Conservation (phyloP, 2,888 invertebrate species). For the Meghimatium bilineatum region DNA sequence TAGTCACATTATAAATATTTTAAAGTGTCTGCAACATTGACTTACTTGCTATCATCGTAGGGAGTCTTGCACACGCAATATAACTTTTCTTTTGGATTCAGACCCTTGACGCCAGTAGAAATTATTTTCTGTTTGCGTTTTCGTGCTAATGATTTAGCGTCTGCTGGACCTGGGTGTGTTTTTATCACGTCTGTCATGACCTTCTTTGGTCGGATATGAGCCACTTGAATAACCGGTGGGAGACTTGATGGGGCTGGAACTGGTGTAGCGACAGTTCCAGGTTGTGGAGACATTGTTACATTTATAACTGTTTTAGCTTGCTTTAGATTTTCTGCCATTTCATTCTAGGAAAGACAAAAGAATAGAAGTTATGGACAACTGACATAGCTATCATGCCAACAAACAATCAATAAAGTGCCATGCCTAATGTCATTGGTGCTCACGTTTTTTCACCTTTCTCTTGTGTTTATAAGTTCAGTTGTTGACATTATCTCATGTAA, state of each 20-base stretch:
- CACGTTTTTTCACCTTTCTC: too few relatives aligned
- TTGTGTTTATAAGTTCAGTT: too few relatives aligned
- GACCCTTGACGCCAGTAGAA: constrained; percentile 60
- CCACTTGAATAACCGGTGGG: constrained; percentile 29
- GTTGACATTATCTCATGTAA: too few relatives aligned
- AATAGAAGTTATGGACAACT: not conserved
- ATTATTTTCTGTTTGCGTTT: constrained; percentile 73
- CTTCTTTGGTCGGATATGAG: constrained; percentile 22
- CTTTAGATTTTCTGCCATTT: constrained; percentile 62
- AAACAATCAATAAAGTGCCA: too few relatives aligned
- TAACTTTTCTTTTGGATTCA: constrained; percentile 77
- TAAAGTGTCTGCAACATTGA: not conserved
- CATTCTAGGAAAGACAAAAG: constrained; percentile 56
- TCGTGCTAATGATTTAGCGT: constrained; percentile 52
- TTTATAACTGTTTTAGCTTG: constrained; percentile 49
- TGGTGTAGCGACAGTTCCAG: constrained; percentile 35
- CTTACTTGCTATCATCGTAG: constrained; percentile 94
- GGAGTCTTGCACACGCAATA: constrained; percentile 95
- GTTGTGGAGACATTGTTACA: constrained; percentile 32
- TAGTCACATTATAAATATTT: not conserved
- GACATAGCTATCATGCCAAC: not conserved
- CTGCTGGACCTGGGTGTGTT: constrained; percentile 24
- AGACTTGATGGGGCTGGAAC: constrained; percentile 38
- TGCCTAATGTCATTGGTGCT: too few relatives aligned
- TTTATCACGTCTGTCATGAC: constrained; percentile 34